Conservation (phyloP, 2,113 vertebrate species). For the Pseudolaguvia tuberculata region DNA sequence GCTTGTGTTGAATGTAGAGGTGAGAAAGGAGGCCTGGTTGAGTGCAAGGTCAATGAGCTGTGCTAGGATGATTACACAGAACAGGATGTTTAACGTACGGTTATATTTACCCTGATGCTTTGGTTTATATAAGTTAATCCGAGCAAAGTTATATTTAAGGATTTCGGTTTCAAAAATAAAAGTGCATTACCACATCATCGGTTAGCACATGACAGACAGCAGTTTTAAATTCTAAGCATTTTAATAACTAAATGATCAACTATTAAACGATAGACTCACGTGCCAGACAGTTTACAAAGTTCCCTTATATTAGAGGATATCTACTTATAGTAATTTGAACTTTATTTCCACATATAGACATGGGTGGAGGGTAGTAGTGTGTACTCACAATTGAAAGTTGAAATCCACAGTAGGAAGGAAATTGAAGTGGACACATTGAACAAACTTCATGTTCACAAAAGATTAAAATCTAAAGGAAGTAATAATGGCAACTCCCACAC, state of each 20-base stretch:
- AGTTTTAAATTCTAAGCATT: not conserved
- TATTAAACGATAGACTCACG: not conserved
- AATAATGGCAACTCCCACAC: slow-evolving; percentile 52
- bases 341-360: slow-evolving; percentile 49
- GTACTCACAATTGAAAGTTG: slow-evolving; percentile 50
- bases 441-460: slow-evolving; percentile 49
- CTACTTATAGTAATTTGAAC: slow-evolving; percentile 41
- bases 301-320: slow-evolving; percentile 34
- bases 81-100: slow-evolving; percentile 33
- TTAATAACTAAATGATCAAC: slow-evolving; percentile 1
- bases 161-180: slow-evolving; percentile 9
- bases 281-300: slow-evolving; percentile 5
- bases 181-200: slow-evolving; percentile 10
- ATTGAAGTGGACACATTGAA: slow-evolving; percentile 50
- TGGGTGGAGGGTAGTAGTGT: slow-evolving; percentile 45
- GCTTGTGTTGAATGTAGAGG: slow-evolving; percentile 13
- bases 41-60: slow-evolving; percentile 2
- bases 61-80: slow-evolving; percentile 3
- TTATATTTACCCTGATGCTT: slow-evolving; percentile 35
- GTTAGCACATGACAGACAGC: not conserved
- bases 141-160: slow-evolving; percentile 12
- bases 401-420: slow-evolving; percentile 51
- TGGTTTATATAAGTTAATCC: slow-evolving; percentile 30
- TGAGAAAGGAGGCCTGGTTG: slow-evolving; percentile 21
- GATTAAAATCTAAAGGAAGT: slow-evolving; percentile 50